A percentile compares a stretch with the other conserved stretches of the same genome.
Evolutionary conservation across 2,888 invertebrate genomes (phyloP).

Genomic region (Cephus runcator): DNA sequence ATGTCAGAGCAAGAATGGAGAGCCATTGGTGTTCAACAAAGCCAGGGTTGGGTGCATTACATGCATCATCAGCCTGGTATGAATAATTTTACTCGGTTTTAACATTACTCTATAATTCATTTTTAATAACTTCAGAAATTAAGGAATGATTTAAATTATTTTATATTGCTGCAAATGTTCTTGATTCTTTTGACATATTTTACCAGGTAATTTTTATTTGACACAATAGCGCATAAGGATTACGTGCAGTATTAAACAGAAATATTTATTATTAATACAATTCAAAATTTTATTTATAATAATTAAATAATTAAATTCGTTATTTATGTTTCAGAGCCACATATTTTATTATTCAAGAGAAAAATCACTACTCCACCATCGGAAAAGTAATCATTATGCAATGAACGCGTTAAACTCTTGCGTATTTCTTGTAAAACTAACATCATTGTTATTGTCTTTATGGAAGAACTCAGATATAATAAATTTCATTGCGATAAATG

Average conservation of each 20-base stretch:
- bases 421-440: slow-evolving; percentile 8
- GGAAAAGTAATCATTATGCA: slow-evolving; percentile 36
- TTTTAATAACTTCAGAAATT: too few species aligned
- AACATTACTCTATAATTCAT: slow-evolving; percentile 2
- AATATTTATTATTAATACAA: too few species aligned
- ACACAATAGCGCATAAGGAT: too few species aligned
- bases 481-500: too few species aligned
- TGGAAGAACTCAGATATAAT: slow-evolving; percentile 33
- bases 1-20: slow-evolving; percentile 97
- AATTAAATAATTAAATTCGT: too few species aligned
- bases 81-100: slow-evolving; percentile 4
- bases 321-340: slow-evolving; percentile 78
- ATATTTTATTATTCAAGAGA: slow-evolving; percentile 87
- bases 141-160: too few species aligned
- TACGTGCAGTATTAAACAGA: too few species aligned
- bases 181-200: too few species aligned
- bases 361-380: slow-evolving; percentile 71
- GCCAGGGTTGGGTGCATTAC: slow-evolving; percentile 96
- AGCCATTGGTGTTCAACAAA: slow-evolving; percentile 93
- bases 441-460: slow-evolving; percentile 40
- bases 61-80: slow-evolving; percentile 95
- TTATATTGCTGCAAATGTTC: too few species aligned
- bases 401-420: neutral
- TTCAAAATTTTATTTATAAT: too few species aligned
- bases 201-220: too few species aligned